Evolutionary conservation across 2,888 invertebrate species (phyloP), one percentile per base, ranked within the genome.

Genomic region (Chaitophorus viminalis): DNA sequence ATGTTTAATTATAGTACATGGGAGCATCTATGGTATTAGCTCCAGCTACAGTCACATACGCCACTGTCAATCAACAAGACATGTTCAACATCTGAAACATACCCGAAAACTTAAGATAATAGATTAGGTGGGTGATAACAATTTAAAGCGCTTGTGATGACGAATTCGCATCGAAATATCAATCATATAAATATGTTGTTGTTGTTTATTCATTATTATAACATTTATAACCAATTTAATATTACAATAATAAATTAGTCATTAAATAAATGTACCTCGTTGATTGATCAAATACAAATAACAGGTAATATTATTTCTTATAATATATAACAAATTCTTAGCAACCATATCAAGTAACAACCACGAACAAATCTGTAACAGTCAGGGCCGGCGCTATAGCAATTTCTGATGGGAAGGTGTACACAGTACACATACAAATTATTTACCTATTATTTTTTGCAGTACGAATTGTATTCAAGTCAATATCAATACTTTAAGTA

Each of bases 31-130:
- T 90, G 90, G 90, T 90, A 39, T 89, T 90, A 60, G 90, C 92
- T 36, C 91, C 92, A 2, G 92, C 92, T 72, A 91, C 91, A 60
- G 92, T 92, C 88, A 92, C 92, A 85, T 94, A 94, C 91, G 93
- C 94, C 29, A 94, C 94, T 74, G 94, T 94, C 89, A 93, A 93
- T 72, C 94, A 94, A 90, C 94, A 94, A 90, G 94, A 94, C 91
- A 93, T 94, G 92, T 94, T 94, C 91, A 93, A 94, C n/a, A 93
- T 94, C 93, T 94, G 94, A 94, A 72, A 14, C 0, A 17, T 25
- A 31, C 14, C 21, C 33, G 14, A 46, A 29, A 82, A n/a, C 25
- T 36, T 17, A 21, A 29, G 33, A 39, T 36, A 81, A 54, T 78
- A 4, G 3, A 68, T 1, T 11, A 39, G 9, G 14, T 25, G 52